Percentiles rank a stretch among this genome's conserved stretches.
Evolutionary conservation across 1,140 invertebrate genomes (phyloP).

Genomic region (Aethina tumida): DNA sequence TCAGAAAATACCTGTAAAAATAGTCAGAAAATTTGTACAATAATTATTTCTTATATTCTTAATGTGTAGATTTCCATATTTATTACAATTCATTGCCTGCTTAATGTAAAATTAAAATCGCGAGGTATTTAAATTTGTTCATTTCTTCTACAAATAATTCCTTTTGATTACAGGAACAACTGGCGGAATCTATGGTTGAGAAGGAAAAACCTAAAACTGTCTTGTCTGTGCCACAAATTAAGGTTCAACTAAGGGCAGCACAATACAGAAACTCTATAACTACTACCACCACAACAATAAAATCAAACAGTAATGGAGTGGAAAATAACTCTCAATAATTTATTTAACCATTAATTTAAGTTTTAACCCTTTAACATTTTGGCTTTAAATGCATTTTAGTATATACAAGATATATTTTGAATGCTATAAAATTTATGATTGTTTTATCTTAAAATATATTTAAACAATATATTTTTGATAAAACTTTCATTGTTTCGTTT

Average conservation of each 20-base stretch:
- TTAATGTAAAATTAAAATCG: not conserved
- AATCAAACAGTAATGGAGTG: constrained; percentile 20
- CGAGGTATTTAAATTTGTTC: not conserved
- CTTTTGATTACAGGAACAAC: constrained; percentile 5
- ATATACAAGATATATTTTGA: no score
- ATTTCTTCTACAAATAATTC: not conserved
- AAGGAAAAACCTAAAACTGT: constrained; percentile 14
- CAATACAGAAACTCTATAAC: no score
- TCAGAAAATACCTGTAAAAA: not conserved
- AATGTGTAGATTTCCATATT: no score
- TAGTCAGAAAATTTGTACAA: constrained; percentile 1
- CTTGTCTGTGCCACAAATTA: constrained; percentile 22
- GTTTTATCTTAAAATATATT: no score
- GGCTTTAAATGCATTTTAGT: no score
- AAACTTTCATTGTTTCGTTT: no score
- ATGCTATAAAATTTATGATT: no score
- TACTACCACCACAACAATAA: constrained; percentile 13
- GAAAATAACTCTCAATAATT: constrained; percentile 13
- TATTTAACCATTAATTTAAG: no score
- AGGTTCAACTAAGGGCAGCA: constrained; percentile 19
- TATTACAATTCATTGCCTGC: not conserved
- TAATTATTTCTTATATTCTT: not conserved
- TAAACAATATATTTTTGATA: no score
- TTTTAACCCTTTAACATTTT: no score
- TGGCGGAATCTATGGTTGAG: constrained; percentile 3